Conservation (phyloP, 2,797 vertebrate species). For the Chelonia mydas region DNA sequence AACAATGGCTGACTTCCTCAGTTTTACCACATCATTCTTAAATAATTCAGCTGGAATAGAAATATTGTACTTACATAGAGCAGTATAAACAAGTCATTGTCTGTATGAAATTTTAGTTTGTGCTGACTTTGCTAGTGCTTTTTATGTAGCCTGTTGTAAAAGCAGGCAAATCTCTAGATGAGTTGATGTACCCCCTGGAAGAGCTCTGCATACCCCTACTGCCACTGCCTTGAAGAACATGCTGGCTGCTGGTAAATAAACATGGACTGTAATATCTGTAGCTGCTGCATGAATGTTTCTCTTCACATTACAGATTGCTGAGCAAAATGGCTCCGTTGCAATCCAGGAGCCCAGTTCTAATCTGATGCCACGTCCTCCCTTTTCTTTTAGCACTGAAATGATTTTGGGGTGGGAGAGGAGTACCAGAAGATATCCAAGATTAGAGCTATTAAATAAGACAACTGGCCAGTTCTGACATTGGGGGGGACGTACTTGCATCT, state of each 20-base stretch:
- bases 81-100: no score
- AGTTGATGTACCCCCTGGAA: no score
- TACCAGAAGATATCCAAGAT: not conserved
- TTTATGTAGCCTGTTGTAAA: no score
- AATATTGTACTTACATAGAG: no score
- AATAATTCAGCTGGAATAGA: no score
- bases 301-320: not conserved
- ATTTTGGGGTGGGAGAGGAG: slow-evolving; percentile 49
- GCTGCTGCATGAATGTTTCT: not conserved
- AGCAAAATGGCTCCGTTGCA: not conserved
- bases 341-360: not conserved
- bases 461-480: not conserved
- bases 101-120: no score
- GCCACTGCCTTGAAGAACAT: not conserved
- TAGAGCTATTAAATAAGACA: slow-evolving; percentile 46
- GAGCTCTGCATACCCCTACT: no score
- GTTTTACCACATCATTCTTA: no score
- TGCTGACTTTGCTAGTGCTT: no score
- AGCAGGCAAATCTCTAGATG: no score
- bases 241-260: not conserved
- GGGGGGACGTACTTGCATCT: not conserved
- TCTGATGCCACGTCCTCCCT: not conserved
- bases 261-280: not conserved
- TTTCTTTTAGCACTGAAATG: slow-evolving; percentile 28
- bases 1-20: no score